Evolutionary conservation across 2,888 invertebrate species (phyloP).

Genomic region (Tortrix viridana): DNA sequence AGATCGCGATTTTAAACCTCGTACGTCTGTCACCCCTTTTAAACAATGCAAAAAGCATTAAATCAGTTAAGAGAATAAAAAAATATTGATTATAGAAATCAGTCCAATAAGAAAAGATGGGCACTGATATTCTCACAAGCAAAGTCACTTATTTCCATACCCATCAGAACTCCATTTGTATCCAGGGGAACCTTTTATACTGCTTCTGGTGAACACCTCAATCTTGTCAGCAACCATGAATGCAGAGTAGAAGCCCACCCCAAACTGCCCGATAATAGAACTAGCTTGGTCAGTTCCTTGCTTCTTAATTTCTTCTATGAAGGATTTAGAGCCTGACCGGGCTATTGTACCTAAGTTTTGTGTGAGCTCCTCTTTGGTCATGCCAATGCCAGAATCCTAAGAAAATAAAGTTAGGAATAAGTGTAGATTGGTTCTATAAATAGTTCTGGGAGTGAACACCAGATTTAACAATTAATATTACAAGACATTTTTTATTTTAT

Average conservation of each 20-base stretch:
- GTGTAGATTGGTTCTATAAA: too few relatives aligned
- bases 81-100: too few relatives aligned
- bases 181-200: slow-evolving; percentile 86
- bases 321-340: slow-evolving; percentile 97
- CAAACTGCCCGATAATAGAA: slow-evolving; percentile 98
- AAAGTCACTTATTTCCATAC: slow-evolving; percentile 71
- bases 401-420: slow-evolving; percentile 5
- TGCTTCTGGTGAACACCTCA: slow-evolving; percentile 94
- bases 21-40: too few relatives aligned
- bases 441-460: too few relatives aligned
- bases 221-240: slow-evolving; percentile 99
- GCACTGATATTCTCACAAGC: too few relatives aligned
- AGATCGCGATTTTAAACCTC: too few relatives aligned
- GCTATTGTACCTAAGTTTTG: slow-evolving; percentile 98
- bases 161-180: slow-evolving; percentile 97
- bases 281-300: slow-evolving; percentile 85
- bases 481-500: too few relatives aligned
- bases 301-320: slow-evolving; percentile 92
- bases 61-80: too few relatives aligned
- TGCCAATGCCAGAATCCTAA: slow-evolving; percentile 96
- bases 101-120: too few relatives aligned
- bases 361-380: slow-evolving; percentile 96
- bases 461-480: too few relatives aligned
- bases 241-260: slow-evolving; percentile 98
- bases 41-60: too few relatives aligned